phyloP scores from a whole-genome alignment of 2,113 vertebrate species.

The Macquaria ambigua region DNA sequence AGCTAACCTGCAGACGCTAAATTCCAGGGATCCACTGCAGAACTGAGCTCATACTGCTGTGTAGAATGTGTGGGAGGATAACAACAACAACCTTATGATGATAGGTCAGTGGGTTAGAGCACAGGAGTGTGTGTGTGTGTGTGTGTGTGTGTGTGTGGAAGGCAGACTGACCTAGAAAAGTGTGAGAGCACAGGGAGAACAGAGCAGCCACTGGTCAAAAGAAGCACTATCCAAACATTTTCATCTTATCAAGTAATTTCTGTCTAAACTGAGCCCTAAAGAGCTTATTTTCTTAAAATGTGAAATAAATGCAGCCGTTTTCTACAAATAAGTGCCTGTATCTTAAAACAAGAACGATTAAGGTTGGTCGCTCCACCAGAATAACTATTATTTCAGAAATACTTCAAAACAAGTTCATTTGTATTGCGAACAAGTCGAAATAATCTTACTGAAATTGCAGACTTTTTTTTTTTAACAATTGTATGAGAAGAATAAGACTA shows the following conservation, averaged over 20 bases:
- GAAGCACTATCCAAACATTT: not conserved
- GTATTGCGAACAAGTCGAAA: not conserved
- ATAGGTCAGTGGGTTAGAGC: not conserved
- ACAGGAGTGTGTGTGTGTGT: not conserved
- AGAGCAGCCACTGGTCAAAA: not conserved
- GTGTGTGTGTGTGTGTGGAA: not conserved
- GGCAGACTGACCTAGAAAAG: conserved; percentile 7
- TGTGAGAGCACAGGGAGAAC: not conserved
- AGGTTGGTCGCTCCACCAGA: not conserved
- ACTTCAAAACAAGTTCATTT: not conserved
- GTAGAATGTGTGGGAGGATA: conserved; percentile 28
- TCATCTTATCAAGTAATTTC: not conserved
- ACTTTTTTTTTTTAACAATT: not conserved
- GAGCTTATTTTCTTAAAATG: not conserved
- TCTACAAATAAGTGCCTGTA: not conserved
- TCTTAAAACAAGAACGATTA: not conserved
- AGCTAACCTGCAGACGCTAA: conserved; percentile 17
- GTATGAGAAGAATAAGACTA: not conserved
- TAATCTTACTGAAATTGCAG: not conserved
- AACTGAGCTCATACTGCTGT: conserved; percentile 7
- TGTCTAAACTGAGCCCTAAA: not conserved
- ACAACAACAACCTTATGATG: conserved; percentile 13
- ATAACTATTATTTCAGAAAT: not conserved
- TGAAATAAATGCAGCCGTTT: not conserved
- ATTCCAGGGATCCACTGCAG: conserved; percentile 24